A percentile compares a stretch with the other conserved stretches of the same genome.
phyloP scores from a whole-genome alignment of 2,888 invertebrate genomes.

The Drosophila monieri region DNA sequence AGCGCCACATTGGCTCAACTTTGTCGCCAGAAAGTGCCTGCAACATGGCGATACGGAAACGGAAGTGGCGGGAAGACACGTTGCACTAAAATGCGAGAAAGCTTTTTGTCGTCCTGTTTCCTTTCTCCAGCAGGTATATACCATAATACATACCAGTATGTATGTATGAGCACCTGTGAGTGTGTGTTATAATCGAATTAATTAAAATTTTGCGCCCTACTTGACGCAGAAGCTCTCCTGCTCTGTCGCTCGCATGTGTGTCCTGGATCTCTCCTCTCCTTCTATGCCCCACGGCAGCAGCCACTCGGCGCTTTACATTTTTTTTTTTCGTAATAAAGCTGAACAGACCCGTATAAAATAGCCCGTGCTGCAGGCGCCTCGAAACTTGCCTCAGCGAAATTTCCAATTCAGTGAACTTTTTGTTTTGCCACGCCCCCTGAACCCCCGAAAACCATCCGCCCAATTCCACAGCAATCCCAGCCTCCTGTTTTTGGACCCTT shows the following conservation, averaged over 20 bases:
- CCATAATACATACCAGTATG: neutral
- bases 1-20: constrained; percentile 12
- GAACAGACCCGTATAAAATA: constrained; percentile 21
- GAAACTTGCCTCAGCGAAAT: constrained; percentile 62
- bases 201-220: constrained; percentile 70
- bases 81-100: constrained; percentile 56
- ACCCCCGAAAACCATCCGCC: neutral
- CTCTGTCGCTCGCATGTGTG: constrained; percentile 8
- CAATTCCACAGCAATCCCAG: neutral
- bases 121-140: constrained; percentile 12
- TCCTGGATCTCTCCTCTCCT: neutral
- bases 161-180: constrained; percentile 44
- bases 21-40: constrained; percentile 22
- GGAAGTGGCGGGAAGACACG: constrained; percentile 12
- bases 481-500: constrained; percentile 3
- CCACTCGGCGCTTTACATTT: constrained; percentile 7
- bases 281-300: neutral
- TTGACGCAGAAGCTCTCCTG: constrained; percentile 31
- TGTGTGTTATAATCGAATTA: constrained; percentile 76
- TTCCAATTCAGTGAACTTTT: constrained; percentile 77
- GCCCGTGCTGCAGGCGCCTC: constrained; percentile 12
- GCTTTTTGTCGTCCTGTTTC: constrained; percentile 57
- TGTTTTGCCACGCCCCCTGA: constrained; percentile 49
- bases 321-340: constrained; percentile 5
- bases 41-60: constrained; percentile 7